phyloP scores from a whole-genome alignment of 2,888 invertebrate genomes.

The Masnerella sp. region DNA sequence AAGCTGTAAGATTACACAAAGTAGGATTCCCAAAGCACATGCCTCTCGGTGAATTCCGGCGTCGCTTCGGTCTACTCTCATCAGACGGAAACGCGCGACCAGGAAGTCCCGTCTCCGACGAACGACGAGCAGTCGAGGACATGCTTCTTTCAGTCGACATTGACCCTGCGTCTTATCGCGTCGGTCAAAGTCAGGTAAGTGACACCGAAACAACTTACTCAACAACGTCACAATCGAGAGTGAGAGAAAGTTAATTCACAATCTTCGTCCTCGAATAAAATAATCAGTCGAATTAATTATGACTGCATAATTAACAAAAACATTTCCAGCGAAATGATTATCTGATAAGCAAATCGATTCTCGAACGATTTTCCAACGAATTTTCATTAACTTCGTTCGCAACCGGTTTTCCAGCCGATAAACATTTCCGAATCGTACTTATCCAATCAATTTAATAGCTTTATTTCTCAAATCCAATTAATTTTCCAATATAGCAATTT shows the following conservation, averaged over 20 bases:
- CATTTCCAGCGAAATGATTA: constrained; percentile 1
- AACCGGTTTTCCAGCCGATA: constrained; percentile 41
- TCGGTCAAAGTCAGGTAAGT: constrained; percentile 95
- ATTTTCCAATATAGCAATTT: constrained; percentile 37
- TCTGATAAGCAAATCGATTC: background rate
- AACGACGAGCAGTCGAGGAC: constrained; percentile 87
- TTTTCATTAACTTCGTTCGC: constrained; percentile 24
- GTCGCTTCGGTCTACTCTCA: constrained; percentile 85
- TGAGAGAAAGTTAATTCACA: constrained; percentile 41
- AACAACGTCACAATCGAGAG: constrained; percentile 29
- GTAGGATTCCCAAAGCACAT: constrained; percentile 96
- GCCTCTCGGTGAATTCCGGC: constrained; percentile 91
- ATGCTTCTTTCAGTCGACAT: constrained; percentile 90
- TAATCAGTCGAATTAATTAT: constrained; percentile 11
- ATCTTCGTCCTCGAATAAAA: background rate
- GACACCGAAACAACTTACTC: too few species aligned
- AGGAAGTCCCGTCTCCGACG: constrained; percentile 77
- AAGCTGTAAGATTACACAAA: constrained; percentile 92
- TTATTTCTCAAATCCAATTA: constrained; percentile 48
- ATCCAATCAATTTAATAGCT: constrained; percentile 40
- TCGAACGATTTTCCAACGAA: constrained; percentile 14
- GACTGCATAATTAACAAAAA: constrained; percentile 17
- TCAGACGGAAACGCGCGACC: constrained; percentile 76
- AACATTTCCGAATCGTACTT: constrained; percentile 39
- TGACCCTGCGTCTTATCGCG: constrained; percentile 90